Base-by-base conservation (phyloP, 1,140 invertebrate species). In the Hyles euphorbiae region DNA sequence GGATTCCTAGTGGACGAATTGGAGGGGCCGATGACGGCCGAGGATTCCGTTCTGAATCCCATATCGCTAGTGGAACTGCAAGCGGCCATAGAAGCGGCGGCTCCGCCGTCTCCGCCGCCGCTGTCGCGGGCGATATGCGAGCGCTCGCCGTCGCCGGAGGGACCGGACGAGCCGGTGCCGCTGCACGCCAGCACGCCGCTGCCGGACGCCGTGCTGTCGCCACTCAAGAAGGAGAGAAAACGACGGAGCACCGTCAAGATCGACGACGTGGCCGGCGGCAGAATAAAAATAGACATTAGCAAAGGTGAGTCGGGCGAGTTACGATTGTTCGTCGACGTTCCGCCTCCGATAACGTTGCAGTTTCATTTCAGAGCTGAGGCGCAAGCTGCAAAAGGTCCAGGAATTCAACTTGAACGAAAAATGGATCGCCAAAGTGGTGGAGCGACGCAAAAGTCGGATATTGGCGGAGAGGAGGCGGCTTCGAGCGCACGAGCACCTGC, bases 1-100 rank as follows among this genome's bases (percentile, higher is more conserved):
- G 74, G 77, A 0, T 61, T 77, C 11, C 68, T 83, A 5, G 72
- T 81, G 6, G 78, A 83, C 43, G 78, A 78, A 60, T 58, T 80
- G 36, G 71, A 68, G 44, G 53, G 47, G 43, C 46, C n/a, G 47
- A 40, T 11, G 32, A 12, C 33, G 34, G 44, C 54, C 52, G 8
- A 36, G 44, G 34, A 10, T 1, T 32, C 10, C 4, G 47, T 40
- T 7, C 62, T 63, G 43, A 70, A 72, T 1, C 57, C 68, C 5
- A 36, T 69, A 3, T 69, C 77, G 6, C 70, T 76, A 43, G 45
- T 58, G 34, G 76, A 80, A 67, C 71, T 83, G 67, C 76, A 75
- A 60, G 71, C 68, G 1, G 73, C 72, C 49, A 61, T 80, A 22
- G 74, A 56, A 10, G 73, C 74, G n/a, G 71, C 61, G n/a, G 72